Evolutionary conservation across 2,888 invertebrate genomes (phyloP).

Genomic region (Morinoia aosen): DNA sequence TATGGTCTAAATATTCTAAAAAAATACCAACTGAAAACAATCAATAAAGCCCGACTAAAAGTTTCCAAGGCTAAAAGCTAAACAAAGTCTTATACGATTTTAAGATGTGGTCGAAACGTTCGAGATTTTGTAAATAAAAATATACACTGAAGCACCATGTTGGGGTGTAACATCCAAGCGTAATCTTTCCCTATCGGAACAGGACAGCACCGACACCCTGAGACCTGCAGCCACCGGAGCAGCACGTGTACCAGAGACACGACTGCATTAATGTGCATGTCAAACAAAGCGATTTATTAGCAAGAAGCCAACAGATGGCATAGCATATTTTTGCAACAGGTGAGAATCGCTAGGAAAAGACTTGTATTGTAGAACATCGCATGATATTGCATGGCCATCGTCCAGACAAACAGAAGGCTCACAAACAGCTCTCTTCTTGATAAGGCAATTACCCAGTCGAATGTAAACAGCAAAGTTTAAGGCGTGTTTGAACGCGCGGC

Average conservation of each 20-base stretch:
- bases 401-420: not conserved
- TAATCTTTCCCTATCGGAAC: not conserved
- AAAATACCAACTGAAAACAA: too few species aligned
- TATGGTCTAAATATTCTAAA: too few species aligned
- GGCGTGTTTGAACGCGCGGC: slow-evolving; percentile 22
- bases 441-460: slow-evolving; percentile 25
- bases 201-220: not conserved
- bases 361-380: not conserved
- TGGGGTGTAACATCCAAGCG: not conserved
- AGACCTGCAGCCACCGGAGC: not conserved
- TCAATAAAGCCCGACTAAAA: too few species aligned
- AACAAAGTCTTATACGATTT: not conserved
- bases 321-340: not conserved
- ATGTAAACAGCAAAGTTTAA: slow-evolving; percentile 7
- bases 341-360: not conserved
- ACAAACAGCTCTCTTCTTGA: slow-evolving; percentile 4
- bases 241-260: not conserved
- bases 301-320: slow-evolving; percentile 39
- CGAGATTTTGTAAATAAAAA: not conserved
- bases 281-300: slow-evolving; percentile 32
- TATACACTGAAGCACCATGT: not conserved
- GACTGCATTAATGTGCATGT: slow-evolving; percentile 31
- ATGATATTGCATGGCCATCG: not conserved
- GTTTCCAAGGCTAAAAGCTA: too few species aligned
- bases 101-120: not conserved